Evolutionary conservation across 2,113 vertebrate species (phyloP).

Genomic region (Genyomyrus donnyi): DNA sequence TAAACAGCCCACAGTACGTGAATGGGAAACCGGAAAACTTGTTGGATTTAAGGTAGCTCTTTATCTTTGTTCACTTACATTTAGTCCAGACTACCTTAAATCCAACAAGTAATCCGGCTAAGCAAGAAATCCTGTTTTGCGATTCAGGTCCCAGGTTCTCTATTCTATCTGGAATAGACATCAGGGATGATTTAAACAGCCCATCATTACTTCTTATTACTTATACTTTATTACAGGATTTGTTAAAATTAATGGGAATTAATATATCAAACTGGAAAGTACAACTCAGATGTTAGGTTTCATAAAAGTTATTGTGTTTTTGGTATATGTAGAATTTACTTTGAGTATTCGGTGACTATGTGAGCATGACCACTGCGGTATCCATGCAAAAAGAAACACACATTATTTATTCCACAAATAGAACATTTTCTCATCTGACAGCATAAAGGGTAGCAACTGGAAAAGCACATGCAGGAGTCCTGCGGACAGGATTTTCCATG

Average conservation of each 20-base stretch:
- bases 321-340: background rate
- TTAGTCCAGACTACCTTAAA: background rate
- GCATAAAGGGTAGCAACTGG: slow-evolving; percentile 19
- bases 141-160: background rate
- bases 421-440: slow-evolving; percentile 17
- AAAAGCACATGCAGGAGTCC: slow-evolving; percentile 26
- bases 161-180: background rate
- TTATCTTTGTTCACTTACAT: background rate
- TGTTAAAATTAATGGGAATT: background rate
- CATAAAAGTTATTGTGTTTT: background rate
- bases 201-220: background rate
- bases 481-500: slow-evolving; percentile 24
- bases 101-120: background rate
- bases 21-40: background rate
- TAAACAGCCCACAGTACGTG: background rate
- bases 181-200: background rate
- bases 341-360: background rate
- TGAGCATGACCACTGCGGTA: background rate
- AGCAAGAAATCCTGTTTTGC: background rate
- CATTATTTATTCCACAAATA: slow-evolving; percentile 25
- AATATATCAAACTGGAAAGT: background rate
- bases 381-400: background rate
- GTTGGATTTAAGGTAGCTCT: background rate
- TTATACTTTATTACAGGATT: background rate
- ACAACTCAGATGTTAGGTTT: background rate